These are phyloP conservation scores for Desoria tigrina DNA, from an alignment of 2,888 invertebrate species.

Conservation along the genomic window DNA sequence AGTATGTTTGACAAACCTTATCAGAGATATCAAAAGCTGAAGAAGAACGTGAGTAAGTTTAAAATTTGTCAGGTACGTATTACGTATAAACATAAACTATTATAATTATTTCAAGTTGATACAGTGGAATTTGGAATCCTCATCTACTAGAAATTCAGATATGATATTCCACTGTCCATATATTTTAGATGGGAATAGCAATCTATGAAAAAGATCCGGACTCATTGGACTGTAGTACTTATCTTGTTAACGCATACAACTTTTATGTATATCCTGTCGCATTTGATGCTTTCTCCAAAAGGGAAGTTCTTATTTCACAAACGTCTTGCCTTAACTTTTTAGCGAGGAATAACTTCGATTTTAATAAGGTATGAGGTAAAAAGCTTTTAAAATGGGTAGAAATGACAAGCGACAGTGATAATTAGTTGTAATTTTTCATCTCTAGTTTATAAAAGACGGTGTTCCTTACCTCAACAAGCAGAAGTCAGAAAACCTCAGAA, in stretches of 20 bases:
- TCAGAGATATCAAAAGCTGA: constrained; percentile 63
- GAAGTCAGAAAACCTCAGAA: constrained; percentile 25
- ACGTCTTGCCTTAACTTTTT: constrained; percentile 61
- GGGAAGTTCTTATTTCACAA: constrained; percentile 66
- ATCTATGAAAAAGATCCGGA: constrained; percentile 65
- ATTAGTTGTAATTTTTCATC: no score
- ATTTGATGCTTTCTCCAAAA: constrained; percentile 65
- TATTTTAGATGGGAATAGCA: constrained; percentile 71
- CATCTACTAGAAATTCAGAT: no score
- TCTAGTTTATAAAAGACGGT: constrained; percentile 70
- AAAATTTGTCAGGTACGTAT: constrained; percentile 42
- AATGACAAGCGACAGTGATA: not conserved
- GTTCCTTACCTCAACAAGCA: constrained; percentile 65
- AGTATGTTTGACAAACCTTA: constrained; percentile 65
- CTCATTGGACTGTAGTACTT: constrained; percentile 58
- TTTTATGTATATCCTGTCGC: constrained; percentile 70
- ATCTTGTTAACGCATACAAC: constrained; percentile 66
- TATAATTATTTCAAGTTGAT: no score
- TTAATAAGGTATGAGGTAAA: constrained; percentile 76
- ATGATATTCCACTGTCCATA: not conserved
- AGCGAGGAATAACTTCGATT: constrained; percentile 59
- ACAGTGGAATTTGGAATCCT: no score
- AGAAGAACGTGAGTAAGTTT: constrained; percentile 50
- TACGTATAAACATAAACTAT: no score
- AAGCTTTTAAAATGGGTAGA: not conserved